Conservation (phyloP, 1,140 invertebrate species). For the Melitaea cinxia region DNA sequence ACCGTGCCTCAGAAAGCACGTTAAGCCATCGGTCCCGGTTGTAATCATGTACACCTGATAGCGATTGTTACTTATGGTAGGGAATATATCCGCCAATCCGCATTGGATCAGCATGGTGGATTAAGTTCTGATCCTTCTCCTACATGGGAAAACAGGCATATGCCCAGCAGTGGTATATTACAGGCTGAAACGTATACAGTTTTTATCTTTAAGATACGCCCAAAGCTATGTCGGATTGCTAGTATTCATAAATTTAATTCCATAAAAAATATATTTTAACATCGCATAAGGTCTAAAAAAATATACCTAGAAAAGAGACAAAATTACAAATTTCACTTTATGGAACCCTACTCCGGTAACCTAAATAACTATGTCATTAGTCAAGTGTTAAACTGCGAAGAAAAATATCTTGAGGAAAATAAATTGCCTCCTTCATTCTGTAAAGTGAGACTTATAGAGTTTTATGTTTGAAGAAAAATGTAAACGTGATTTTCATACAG, state of each 20-base stretch:
- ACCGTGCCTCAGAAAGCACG: no score
- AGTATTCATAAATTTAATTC: neutral
- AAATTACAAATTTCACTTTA: conserved; percentile 13
- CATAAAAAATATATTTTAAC: neutral
- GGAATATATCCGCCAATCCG: no score
- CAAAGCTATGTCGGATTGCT: no score
- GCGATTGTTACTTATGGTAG: no score
- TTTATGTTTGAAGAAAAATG: conserved; percentile 13
- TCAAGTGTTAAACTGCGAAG: conserved; percentile 34
- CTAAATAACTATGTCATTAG: conserved; percentile 20
- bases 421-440: conserved; percentile 21
- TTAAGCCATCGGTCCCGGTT: no score
- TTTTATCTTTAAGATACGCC: no score
- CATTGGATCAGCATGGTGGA: no score
- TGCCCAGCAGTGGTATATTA: no score
- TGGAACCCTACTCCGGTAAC: conserved; percentile 8
- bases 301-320: neutral
- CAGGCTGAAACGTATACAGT: no score
- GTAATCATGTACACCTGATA: no score
- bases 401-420: conserved; percentile 33
- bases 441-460: conserved; percentile 30
- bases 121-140: no score
- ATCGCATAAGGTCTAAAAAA: neutral
- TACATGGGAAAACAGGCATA: no score
- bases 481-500: neutral